These are phyloP conservation scores for Bucco capensis DNA, from an alignment of 2,113 vertebrate species.

Conservation along the genomic window DNA sequence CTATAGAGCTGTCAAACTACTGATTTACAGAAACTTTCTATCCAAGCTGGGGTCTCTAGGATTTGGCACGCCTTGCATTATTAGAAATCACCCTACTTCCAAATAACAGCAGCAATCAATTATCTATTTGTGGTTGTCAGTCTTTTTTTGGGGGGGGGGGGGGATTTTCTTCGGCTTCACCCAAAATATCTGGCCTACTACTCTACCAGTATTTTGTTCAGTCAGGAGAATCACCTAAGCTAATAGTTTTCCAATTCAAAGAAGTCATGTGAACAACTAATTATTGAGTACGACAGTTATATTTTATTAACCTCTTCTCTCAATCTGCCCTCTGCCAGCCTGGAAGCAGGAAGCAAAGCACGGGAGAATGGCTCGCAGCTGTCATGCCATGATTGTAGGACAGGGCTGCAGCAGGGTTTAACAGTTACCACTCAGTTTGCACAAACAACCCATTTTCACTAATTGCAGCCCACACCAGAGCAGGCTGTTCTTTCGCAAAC, in stretches of 20 bases:
- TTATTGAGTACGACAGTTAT: not conserved
- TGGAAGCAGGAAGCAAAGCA: not conserved
- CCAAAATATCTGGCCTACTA: not conserved
- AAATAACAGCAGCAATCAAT: not conserved
- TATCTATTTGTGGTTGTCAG: not conserved
- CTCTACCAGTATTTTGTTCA: not conserved
- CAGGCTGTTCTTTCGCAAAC: not conserved
- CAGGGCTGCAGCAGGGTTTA: accelerated
- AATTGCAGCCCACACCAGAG: not conserved
- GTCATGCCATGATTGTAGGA: not conserved
- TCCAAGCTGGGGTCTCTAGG: not conserved
- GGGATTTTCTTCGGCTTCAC: not conserved
- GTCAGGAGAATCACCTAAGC: not conserved
- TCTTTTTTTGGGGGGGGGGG: not conserved
- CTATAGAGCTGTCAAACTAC: not conserved
- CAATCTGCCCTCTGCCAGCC: not conserved
- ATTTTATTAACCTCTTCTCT: not conserved
- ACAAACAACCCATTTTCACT: not conserved
- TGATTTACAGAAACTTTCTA: not conserved
- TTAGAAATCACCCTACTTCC: not conserved
- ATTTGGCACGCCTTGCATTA: not conserved
- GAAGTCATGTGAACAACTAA: not conserved
- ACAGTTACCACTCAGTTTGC: not conserved
- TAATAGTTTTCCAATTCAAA: not conserved
- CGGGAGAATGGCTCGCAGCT: not conserved